Percentiles rank a stretch among this genome's conserved stretches.
Evolutionary conservation across 1,140 invertebrate species (phyloP).

Genomic region (Bombus turneri): DNA sequence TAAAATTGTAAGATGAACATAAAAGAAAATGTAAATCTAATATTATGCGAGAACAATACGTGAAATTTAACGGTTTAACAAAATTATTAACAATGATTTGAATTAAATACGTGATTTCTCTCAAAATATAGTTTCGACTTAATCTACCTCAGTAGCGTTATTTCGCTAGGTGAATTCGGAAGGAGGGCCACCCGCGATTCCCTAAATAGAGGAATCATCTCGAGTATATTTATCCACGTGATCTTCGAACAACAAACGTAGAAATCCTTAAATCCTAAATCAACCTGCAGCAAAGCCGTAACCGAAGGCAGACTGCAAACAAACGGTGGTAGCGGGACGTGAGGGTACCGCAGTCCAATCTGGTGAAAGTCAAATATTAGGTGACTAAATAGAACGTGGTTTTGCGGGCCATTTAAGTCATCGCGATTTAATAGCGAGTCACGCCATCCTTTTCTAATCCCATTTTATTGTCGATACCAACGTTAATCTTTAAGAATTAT

Average conservation of each 20-base stretch:
- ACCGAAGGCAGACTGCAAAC: conserved; percentile 75
- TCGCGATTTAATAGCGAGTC: conserved; percentile 56
- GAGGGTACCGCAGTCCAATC: conserved; percentile 62
- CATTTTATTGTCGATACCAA: conserved; percentile 2
- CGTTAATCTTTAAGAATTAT: neutral
- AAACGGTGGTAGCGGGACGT: conserved; percentile 65
- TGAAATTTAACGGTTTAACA: too few relatives aligned
- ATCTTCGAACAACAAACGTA: conserved; percentile 78
- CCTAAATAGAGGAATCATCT: conserved; percentile 73
- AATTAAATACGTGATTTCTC: neutral
- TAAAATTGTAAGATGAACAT: too few relatives aligned
- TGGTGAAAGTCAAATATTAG: conserved; percentile 79
- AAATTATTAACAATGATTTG: too few relatives aligned
- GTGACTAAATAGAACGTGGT: conserved; percentile 74
- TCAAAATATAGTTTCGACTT: neutral
- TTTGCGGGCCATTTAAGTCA: conserved; percentile 59
- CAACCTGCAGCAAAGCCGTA: conserved; percentile 74
- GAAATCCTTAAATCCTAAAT: conserved; percentile 82
- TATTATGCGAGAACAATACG: too few relatives aligned
- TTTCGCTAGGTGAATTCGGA: neutral
- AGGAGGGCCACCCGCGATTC: conserved; percentile 57
- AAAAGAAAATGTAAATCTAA: too few relatives aligned
- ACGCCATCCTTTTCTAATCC: conserved; percentile 2
- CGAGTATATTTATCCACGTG: conserved; percentile 76
- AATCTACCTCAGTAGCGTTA: neutral